phyloP scores from a whole-genome alignment of 53 echinoderm and acorn worm species.

The Patiria pectinifera region DNA sequence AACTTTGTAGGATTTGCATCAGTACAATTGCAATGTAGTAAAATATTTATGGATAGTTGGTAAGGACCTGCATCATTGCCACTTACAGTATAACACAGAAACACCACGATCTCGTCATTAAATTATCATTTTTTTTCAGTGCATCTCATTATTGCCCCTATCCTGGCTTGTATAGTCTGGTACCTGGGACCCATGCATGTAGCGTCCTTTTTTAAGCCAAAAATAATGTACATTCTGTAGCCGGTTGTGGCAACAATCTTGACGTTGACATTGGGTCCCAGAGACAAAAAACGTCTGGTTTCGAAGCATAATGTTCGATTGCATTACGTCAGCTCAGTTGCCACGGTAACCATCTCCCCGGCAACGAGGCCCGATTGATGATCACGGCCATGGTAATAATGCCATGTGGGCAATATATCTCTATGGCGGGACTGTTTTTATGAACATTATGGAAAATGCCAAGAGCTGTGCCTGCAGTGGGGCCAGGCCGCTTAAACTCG shows the following conservation, averaged over 20 bases:
- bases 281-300: slow-evolving; percentile 15
- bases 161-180: background rate
- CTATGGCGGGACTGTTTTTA: background rate
- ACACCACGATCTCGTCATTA: no score
- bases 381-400: background rate
- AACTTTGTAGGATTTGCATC: no score
- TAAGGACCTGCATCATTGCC: no score
- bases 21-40: no score
- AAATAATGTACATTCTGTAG: background rate
- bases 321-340: slow-evolving; percentile 44
- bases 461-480: background rate
- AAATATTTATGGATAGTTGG: no score
- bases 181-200: background rate
- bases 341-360: slow-evolving; percentile 27
- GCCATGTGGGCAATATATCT: background rate
- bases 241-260: background rate
- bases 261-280: background rate
- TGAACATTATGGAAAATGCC: background rate
- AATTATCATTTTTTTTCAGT: no score
- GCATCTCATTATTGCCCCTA: no score
- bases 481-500: no score
- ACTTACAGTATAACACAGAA: no score
- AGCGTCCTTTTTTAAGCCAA: background rate
- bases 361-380: slow-evolving; percentile 9
- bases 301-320: background rate